Base-by-base conservation (phyloP, 2,888 invertebrate species). In the Lasioglossum oenotherae region DNA sequence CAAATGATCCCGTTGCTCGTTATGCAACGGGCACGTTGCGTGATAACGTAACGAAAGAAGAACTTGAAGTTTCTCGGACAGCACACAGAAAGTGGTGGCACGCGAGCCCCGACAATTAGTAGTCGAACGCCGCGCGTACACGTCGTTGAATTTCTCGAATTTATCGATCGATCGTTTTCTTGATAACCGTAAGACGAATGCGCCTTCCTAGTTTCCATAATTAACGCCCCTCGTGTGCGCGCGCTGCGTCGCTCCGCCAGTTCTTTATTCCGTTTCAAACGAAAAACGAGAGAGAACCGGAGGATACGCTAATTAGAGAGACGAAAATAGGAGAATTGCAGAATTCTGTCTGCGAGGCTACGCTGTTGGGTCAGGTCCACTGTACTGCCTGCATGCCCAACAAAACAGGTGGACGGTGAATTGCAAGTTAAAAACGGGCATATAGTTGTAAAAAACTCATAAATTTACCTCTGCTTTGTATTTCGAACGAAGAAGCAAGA, bases 151-250 rank as follows among this genome's bases (percentile, higher is more conserved):
- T 80, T 88, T 84, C 84, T 77, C 77, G 80, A 84, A 85, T 82
- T 77, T 82, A 88, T 87, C 87, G 87, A 87, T 84, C 82, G 84
- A 87, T 84, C 80, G 74, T 57, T 60, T 71, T n/a, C 87, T 81
- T 81, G 86, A 86, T 84, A 84, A 78, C 67, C 19, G 16, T 35
- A 79, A 84, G 87, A 87, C 72, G 84, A 81, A 87, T 84, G 74
- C 72, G 71, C 74, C 78, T 69, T 27, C 44, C 71, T 78, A 73
- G n/a, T 86, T 81, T 78, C 78, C 73, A 81, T 87, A 86, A 86
- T 86, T 82, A 86, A 74, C 76, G 75, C 57, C 64, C 74, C 77
- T 38, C 69, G 72, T 71, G 53, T 75, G 75, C 82, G 23, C 46
- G 38, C 69, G 23, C 72, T 64, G 49, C 78, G 35, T 35, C 64